Percentiles rank a stretch among this genome's conserved stretches.
phyloP scores from a whole-genome alignment of 1,140 invertebrate genomes.

The Papilio polytes region DNA sequence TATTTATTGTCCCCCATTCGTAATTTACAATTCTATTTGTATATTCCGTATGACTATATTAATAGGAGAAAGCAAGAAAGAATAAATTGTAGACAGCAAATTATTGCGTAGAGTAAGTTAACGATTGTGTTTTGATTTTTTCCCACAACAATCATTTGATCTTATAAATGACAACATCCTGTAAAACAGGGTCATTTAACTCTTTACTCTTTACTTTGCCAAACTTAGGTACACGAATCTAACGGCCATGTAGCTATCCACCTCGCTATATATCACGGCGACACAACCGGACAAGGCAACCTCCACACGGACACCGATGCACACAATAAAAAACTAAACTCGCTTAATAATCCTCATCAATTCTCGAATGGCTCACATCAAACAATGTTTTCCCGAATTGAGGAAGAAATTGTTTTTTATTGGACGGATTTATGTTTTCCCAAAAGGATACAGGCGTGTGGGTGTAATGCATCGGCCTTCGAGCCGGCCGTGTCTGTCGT shows the following conservation, averaged over 20 bases:
- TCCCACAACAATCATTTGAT: neutral
- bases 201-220: neutral
- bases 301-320: neutral
- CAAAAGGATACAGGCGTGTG: conserved; percentile 56
- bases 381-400: conserved; percentile 43
- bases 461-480: conserved; percentile 53
- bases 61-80: neutral
- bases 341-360: conserved; percentile 37
- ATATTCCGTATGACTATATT: neutral
- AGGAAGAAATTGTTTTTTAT: conserved; percentile 42
- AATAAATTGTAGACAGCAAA: neutral
- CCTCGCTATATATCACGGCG: conserved; percentile 31
- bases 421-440: conserved; percentile 56
- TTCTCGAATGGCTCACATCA: conserved; percentile 35
- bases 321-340: conserved; percentile 38
- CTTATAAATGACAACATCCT: neutral
- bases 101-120: neutral
- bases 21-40: neutral
- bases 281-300: neutral
- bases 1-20: neutral
- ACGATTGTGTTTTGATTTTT: conserved; percentile 6
- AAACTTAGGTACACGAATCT: conserved; percentile 1
- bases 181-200: neutral
- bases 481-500: conserved; percentile 51
- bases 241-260: conserved; percentile 3